These are phyloP conservation scores for Poeciliopsis gracilis DNA, from an alignment of 2,797 vertebrate species.

Conservation along the genomic window DNA sequence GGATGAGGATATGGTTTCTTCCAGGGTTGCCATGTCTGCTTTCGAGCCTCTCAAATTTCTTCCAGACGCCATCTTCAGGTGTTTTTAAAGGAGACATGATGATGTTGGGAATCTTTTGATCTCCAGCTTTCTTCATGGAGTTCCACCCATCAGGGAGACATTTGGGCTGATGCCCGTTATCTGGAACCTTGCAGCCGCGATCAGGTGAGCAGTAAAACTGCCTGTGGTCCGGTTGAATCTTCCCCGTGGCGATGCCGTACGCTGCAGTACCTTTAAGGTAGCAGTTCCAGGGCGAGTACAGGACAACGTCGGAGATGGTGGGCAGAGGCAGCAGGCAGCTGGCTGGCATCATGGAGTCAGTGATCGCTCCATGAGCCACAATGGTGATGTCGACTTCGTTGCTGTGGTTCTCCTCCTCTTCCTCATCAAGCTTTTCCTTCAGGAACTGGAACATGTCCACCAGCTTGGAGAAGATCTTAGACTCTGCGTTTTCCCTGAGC, in stretches of 20 bases:
- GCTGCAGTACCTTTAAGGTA: not conserved
- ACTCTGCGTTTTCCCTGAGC: not conserved
- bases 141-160: not conserved
- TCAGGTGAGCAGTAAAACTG: conserved; percentile 1
- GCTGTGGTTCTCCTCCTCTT: conserved; percentile 1
- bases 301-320: conserved; percentile 20
- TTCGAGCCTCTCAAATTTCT: not conserved
- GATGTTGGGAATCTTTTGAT: not conserved
- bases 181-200: not conserved
- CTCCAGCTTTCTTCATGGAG: not conserved
- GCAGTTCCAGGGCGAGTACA: conserved; percentile 39
- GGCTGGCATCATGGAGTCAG: conserved; percentile 13
- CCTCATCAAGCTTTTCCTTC: not conserved
- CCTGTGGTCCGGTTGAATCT: conserved; percentile 12
- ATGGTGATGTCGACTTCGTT: conserved; percentile 24
- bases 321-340: conserved; percentile 18
- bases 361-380: conserved; percentile 5
- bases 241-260: not conserved
- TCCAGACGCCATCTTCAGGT: not conserved
- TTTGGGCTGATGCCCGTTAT: not conserved
- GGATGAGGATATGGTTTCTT: not conserved
- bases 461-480: not conserved
- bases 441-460: conserved; percentile 4
- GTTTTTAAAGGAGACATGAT: not conserved
- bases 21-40: not conserved